phyloP scores from a whole-genome alignment of 37 sponge, comb jelly and placozoan genomes.

The Chondrosia reniformis region DNA sequence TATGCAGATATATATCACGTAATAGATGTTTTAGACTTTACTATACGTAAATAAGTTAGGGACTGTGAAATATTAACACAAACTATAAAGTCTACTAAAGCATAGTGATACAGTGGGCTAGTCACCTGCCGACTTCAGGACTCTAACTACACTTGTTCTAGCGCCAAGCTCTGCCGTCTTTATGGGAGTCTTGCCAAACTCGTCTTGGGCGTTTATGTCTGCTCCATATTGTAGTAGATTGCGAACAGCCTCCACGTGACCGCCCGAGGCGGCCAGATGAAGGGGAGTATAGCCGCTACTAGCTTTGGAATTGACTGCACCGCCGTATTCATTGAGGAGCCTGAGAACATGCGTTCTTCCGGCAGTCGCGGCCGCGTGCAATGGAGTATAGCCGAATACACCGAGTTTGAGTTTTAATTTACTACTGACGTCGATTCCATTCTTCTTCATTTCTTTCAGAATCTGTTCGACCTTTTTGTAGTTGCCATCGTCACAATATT shows the following conservation, averaged over 20 bases:
- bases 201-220: constrained; percentile 28
- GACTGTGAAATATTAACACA: too few relatives aligned
- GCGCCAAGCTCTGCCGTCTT: constrained; percentile 25
- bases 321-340: constrained; percentile 38
- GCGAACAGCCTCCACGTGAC: constrained; percentile 33
- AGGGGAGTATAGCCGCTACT: constrained; percentile 62
- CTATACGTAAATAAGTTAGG: too few relatives aligned
- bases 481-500: constrained; percentile 59
- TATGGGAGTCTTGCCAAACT: constrained; percentile 31
- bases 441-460: constrained; percentile 27
- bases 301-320: constrained; percentile 59
- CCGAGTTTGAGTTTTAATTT: constrained; percentile 56
- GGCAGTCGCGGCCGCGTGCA: constrained; percentile 70
- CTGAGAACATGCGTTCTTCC: constrained; percentile 52
- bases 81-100: too few relatives aligned
- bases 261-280: constrained; percentile 38
- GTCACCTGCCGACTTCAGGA: constrained; percentile 33
- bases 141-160: constrained; percentile 26
- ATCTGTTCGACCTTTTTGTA: constrained; percentile 26
- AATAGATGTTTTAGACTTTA: too few relatives aligned
- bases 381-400: constrained; percentile 85
- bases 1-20: too few relatives aligned
- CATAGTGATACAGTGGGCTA: too few relatives aligned
- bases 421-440: constrained; percentile 18
- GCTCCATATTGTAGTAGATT: constrained; percentile 19